These are phyloP conservation scores for Oryzias javanicus DNA, from an alignment of 2,113 vertebrate species.

Conservation along the genomic window DNA sequence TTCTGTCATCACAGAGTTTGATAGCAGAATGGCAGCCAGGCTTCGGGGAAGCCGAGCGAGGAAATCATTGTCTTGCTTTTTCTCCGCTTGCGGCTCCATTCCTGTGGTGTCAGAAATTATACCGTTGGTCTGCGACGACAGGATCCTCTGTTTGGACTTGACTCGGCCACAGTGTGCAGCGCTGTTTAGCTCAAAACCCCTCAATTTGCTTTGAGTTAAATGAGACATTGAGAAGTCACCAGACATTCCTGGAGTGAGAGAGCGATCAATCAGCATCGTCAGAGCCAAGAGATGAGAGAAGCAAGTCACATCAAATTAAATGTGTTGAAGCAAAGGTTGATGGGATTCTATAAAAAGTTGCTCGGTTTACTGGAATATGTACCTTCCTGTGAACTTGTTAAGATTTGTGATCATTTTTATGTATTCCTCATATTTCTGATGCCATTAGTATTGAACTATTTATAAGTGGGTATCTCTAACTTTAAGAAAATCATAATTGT, in stretches of 20 bases:
- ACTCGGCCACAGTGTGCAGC: constrained; percentile 49
- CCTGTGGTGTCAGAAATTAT: constrained; percentile 75
- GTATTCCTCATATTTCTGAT: not conserved
- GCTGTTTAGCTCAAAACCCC: constrained; percentile 64
- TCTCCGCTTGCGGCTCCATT: constrained; percentile 61
- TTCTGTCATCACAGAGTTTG: constrained; percentile 7
- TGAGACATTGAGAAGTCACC: constrained; percentile 65
- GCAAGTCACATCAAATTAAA: constrained; percentile 27
- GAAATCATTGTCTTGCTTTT: constrained; percentile 48
- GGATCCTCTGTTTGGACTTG: constrained; percentile 62
- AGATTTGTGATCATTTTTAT: constrained; percentile 11
- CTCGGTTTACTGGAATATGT: constrained; percentile 16
- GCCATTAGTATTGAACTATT: not conserved
- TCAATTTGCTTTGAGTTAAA: constrained; percentile 69
- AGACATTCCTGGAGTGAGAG: constrained; percentile 67
- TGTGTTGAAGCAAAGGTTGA: constrained; percentile 16
- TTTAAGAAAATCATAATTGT: not conserved
- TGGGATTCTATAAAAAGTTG: constrained; percentile 16
- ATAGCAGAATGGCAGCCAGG: constrained; percentile 33
- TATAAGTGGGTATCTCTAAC: not conserved
- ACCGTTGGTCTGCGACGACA: constrained; percentile 55
- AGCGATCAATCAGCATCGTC: constrained; percentile 36
- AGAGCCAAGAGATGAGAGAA: constrained; percentile 24
- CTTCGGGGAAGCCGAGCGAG: constrained; percentile 15
- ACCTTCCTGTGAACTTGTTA: constrained; percentile 5